These are phyloP conservation scores for Meloidogyne chitwoodi DNA, from an alignment of 1,140 invertebrate genomes.

Conservation along the genomic window DNA sequence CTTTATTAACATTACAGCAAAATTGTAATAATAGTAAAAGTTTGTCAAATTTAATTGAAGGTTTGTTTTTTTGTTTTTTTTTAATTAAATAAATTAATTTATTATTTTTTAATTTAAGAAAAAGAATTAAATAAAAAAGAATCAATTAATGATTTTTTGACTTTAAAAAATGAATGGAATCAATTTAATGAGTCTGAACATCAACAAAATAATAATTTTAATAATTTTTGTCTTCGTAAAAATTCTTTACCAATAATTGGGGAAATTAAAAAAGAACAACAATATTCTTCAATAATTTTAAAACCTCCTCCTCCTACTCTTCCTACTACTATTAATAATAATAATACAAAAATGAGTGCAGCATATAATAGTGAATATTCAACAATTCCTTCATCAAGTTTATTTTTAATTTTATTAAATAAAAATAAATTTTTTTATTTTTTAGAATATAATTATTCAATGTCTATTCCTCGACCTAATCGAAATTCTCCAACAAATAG, in stretches of 20 bases:
- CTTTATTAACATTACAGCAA: constrained; percentile 4
- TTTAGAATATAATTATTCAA: constrained; percentile 41
- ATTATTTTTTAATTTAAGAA: too few relatives aligned
- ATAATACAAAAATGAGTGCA: neutral
- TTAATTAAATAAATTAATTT: too few relatives aligned
- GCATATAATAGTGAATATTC: neutral
- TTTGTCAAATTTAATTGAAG: neutral
- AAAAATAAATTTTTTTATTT: neutral
- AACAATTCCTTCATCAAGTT: neutral
- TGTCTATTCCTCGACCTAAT: constrained; percentile 44
- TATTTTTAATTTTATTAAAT: neutral
- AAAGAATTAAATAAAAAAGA: too few relatives aligned
- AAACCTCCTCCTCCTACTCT: neutral
- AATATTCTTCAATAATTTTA: neutral
- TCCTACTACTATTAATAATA: neutral
- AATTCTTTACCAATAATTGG: neutral
- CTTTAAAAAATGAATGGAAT: neutral
- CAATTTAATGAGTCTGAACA: too few relatives aligned
- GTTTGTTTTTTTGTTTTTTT: neutral
- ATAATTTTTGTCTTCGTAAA: neutral
- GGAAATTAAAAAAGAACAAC: neutral
- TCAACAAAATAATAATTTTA: too few relatives aligned
- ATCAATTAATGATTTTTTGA: too few relatives aligned
- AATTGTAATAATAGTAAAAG: constrained; percentile 2
- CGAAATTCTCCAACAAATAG: constrained; percentile 21